phyloP scores from a whole-genome alignment of 1,140 invertebrate species.

The Pomacea maculata region DNA sequence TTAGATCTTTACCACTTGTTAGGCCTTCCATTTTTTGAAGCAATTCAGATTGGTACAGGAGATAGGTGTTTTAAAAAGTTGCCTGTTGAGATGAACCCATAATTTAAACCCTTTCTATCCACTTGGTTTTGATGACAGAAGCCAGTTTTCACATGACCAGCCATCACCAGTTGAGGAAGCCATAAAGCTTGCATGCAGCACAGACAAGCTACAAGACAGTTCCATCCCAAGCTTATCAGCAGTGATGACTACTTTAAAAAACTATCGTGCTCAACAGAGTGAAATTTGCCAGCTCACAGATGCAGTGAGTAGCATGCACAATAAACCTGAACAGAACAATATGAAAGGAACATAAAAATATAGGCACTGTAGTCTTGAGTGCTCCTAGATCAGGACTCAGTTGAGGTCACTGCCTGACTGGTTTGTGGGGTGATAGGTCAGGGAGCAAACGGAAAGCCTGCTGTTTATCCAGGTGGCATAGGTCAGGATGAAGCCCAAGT shows the following conservation, averaged over 20 bases:
- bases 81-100: too few species aligned
- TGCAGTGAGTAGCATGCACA: constrained; percentile 22
- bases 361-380: too few species aligned
- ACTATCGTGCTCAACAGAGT: constrained; percentile 34
- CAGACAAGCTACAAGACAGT: constrained; percentile 21
- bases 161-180: constrained; percentile 33
- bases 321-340: too few species aligned
- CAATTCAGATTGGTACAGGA: neutral
- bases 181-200: constrained; percentile 26
- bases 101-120: too few species aligned
- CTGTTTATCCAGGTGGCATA: too few species aligned
- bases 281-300: constrained; percentile 34
- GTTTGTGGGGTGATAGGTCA: too few species aligned
- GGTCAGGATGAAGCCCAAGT: too few species aligned
- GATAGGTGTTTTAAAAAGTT: too few species aligned
- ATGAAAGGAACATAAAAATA: too few species aligned
- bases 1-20: neutral
- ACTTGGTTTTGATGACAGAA: constrained; percentile 20
- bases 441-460: too few species aligned
- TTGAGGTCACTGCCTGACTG: too few species aligned
- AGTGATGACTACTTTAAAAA: constrained; percentile 29
- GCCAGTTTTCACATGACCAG: constrained; percentile 39
- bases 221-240: constrained; percentile 29
- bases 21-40: neutral
- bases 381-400: too few species aligned